Percentiles rank a stretch among this genome's conserved stretches.
Conservation (phyloP, 2,797 vertebrate genomes). For the Malurus leucopterus region DNA sequence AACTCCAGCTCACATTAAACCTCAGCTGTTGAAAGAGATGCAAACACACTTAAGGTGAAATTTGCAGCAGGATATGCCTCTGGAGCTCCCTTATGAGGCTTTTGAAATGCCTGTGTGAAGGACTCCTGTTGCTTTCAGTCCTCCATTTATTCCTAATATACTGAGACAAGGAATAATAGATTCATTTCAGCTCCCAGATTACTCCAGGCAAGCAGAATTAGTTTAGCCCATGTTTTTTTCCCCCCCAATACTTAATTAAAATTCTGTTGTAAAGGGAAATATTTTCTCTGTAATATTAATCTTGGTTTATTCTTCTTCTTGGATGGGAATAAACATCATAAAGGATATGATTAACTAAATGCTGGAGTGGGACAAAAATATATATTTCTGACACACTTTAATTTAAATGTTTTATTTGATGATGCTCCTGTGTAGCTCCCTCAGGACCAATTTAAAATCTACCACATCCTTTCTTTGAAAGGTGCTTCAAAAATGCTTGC, state of each 20-base stretch:
- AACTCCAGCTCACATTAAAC: conserved; percentile 3
- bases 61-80: not conserved
- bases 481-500: not conserved
- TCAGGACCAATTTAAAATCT: conserved; percentile 14
- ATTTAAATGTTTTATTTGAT: not conserved
- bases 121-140: not conserved
- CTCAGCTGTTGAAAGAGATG: not conserved
- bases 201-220: not conserved
- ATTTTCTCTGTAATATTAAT: not conserved
- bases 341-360: not conserved
- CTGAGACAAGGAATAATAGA: not conserved
- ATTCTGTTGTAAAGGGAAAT: not conserved
- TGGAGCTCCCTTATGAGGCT: not conserved
- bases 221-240: not conserved
- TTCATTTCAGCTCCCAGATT: not conserved
- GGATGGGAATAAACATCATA: not conserved
- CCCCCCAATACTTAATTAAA: not conserved
- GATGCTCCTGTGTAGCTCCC: not conserved
- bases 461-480: not conserved
- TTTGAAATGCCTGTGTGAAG: not conserved
- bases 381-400: not conserved
- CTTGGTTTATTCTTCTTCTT: not conserved
- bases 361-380: not conserved
- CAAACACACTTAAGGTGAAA: conserved; percentile 16
- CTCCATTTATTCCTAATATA: not conserved